These are phyloP conservation scores for Tachyglossus aculeatus DNA, from an alignment of 2,797 vertebrate genomes.

Conservation along the genomic window DNA sequence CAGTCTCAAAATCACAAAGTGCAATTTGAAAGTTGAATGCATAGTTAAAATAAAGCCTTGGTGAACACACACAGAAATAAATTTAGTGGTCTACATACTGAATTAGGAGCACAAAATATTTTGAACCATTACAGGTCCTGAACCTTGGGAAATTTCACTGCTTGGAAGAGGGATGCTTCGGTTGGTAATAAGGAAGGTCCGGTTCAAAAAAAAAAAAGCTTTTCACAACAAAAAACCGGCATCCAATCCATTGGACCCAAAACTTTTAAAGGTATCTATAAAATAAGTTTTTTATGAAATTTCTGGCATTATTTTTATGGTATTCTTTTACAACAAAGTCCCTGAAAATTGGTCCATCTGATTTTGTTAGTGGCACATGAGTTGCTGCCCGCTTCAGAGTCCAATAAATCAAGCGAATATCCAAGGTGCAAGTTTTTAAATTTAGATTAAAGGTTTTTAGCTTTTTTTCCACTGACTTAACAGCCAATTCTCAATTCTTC, in stretches of 20 bases:
- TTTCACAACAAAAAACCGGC: background rate
- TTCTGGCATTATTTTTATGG: too few relatives aligned
- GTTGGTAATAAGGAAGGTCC: background rate
- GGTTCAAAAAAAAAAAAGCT: background rate
- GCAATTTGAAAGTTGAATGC: conserved; percentile 7
- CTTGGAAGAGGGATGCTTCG: background rate
- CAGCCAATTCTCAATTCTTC: background rate
- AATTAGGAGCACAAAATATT: background rate
- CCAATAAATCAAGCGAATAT: background rate
- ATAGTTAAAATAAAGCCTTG: background rate
- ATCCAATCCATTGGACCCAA: background rate
- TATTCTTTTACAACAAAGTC: too few relatives aligned
- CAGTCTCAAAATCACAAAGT: background rate
- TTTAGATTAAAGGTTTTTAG: background rate
- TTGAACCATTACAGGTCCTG: background rate
- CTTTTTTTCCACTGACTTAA: background rate
- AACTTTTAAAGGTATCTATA: background rate
- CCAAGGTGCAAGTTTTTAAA: background rate
- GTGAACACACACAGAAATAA: background rate
- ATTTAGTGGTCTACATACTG: background rate
- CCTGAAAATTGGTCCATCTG: too few relatives aligned
- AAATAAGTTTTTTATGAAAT: background rate
- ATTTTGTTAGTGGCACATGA: too few relatives aligned
- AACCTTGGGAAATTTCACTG: background rate
- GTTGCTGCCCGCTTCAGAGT: too few relatives aligned